phyloP scores from a whole-genome alignment of 2,113 vertebrate species.

The Scolopax mira region DNA sequence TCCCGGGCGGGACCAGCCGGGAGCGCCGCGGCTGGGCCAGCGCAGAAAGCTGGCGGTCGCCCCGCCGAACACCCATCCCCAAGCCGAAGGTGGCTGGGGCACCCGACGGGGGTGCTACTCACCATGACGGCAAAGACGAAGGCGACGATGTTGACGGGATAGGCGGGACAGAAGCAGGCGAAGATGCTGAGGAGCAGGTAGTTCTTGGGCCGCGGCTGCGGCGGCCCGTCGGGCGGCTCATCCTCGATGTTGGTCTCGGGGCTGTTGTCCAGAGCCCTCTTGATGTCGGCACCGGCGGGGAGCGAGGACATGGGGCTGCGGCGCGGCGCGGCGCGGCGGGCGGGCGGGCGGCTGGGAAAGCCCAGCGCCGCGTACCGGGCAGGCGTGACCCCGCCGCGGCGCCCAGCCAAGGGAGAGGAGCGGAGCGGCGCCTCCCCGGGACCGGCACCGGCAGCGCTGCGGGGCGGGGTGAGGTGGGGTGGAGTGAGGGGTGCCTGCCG shows the following conservation, averaged over 20 bases:
- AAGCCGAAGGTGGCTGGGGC: no score
- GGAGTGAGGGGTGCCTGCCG: neutral
- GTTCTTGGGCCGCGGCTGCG: slow-evolving; percentile 69
- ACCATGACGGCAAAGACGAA: slow-evolving; percentile 87
- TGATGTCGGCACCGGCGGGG: slow-evolving; percentile 69
- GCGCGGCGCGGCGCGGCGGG: neutral
- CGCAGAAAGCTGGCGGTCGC: neutral
- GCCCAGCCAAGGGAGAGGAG: slow-evolving; percentile 31
- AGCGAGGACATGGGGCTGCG: slow-evolving; percentile 72
- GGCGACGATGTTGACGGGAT: slow-evolving; percentile 86
- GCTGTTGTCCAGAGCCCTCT: slow-evolving; percentile 73
- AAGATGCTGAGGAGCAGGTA: slow-evolving; percentile 84
- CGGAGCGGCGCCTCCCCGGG: neutral
- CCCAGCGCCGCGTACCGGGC: slow-evolving; percentile 57
- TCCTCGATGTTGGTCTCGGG: slow-evolving; percentile 72
- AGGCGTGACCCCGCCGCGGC: slow-evolving; percentile 60
- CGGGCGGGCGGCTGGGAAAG: slow-evolving; percentile 53
- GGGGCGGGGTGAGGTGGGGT: neutral
- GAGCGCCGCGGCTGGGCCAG: no score
- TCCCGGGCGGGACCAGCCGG: neutral
- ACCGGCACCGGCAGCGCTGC: neutral
- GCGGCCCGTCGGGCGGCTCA: slow-evolving; percentile 66
- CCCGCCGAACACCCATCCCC: neutral
- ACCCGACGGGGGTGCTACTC: slow-evolving; percentile 42
- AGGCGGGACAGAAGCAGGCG: slow-evolving; percentile 86